Evolutionary conservation across 2,113 vertebrate genomes (phyloP).

Genomic region (Dicaeum eximium): DNA sequence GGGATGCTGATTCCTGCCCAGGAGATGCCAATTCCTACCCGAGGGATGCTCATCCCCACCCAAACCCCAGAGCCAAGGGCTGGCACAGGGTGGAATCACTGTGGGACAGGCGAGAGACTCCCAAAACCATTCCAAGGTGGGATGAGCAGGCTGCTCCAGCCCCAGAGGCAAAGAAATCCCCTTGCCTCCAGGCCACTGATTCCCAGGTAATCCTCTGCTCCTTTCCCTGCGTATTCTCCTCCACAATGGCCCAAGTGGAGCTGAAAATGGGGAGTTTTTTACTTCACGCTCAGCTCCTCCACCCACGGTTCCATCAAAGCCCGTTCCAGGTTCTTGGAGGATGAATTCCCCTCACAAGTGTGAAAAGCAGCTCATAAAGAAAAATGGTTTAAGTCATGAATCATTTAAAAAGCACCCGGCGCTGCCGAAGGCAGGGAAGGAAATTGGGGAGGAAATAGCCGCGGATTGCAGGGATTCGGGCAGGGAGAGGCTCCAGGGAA

Average conservation of each 20-base stretch:
- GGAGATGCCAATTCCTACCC: fast-evolving
- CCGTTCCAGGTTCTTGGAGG: neutral
- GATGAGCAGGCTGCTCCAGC: neutral
- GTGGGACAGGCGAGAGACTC: fast-evolving
- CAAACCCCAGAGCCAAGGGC: neutral
- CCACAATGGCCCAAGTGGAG: neutral
- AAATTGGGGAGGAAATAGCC: neutral
- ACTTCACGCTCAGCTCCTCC: neutral
- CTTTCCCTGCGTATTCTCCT: neutral
- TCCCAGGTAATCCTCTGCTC: neutral
- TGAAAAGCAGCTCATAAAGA: constrained; percentile 17
- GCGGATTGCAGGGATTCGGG: fast-evolving
- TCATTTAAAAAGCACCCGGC: neutral
- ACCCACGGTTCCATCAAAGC: neutral
- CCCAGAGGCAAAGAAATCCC: neutral
- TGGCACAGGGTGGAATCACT: neutral
- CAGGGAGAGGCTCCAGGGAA: neutral
- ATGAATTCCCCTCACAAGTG: neutral
- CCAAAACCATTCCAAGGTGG: fast-evolving
- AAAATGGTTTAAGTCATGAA: neutral
- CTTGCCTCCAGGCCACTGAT: neutral
- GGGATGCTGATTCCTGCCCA: neutral
- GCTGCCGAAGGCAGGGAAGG: neutral
- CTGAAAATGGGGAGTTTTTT: neutral
- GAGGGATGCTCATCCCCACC: neutral